A percentile compares a stretch with the other conserved stretches of the same genome.
These are phyloP conservation scores for Sebastes ruberrimus DNA, from an alignment of 2,797 vertebrate genomes.

Conservation along the genomic window DNA sequence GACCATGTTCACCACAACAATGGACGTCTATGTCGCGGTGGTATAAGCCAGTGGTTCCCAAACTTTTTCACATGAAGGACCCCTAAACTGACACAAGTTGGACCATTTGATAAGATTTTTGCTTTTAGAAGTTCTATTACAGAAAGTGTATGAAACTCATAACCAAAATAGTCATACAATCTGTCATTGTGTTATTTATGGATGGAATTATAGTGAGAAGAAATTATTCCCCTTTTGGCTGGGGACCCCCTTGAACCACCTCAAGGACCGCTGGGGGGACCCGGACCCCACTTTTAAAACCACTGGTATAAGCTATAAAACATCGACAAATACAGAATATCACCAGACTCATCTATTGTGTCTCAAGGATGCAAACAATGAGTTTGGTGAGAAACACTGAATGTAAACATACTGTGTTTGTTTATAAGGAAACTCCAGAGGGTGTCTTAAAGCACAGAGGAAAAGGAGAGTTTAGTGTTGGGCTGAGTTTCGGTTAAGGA, in stretches of 20 bases:
- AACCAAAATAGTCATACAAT: no score
- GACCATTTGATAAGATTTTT: no score
- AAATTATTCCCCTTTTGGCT: no score
- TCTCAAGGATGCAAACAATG: neutral
- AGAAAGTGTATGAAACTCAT: no score
- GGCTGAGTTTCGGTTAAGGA: slow-evolving; percentile 20
- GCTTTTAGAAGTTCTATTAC: no score
- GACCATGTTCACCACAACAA: neutral
- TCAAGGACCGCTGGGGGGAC: fast-evolving
- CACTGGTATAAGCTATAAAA: neutral
- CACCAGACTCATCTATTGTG: neutral
- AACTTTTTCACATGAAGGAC: no score
- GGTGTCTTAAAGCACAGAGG: neutral
- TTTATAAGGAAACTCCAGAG: slow-evolving; percentile 1
- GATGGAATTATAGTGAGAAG: no score
- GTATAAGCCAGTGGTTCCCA: no score
- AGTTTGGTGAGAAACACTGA: neutral
- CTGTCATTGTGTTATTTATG: no score
- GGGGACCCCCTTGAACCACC: fast-evolving
- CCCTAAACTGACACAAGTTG: no score
- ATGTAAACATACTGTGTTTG: slow-evolving; percentile 14
- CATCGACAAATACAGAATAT: neutral
- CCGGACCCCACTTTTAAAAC: fast-evolving
- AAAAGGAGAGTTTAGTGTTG: slow-evolving; percentile 24
- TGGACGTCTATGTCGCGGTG: neutral